Evolutionary conservation across 2,113 vertebrate genomes (phyloP).

Genomic region (Turnix velox): DNA sequence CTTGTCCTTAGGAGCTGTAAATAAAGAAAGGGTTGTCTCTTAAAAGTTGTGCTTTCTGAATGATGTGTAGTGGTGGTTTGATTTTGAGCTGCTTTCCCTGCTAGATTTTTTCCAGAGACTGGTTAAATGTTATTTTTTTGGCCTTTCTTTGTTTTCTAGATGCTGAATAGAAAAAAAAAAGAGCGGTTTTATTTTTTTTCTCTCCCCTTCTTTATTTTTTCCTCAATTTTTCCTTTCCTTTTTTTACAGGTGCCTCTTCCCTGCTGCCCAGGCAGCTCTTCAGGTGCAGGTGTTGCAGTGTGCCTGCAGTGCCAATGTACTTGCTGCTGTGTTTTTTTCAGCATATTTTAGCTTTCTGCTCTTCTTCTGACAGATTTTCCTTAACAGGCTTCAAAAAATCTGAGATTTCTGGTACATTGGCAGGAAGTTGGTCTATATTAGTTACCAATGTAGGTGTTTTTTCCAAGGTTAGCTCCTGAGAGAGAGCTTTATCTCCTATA

Average conservation of each 20-base stretch:
- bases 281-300: too few species aligned
- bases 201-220: background rate
- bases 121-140: background rate
- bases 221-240: background rate
- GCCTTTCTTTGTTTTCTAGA: background rate
- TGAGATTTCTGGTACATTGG: background rate
- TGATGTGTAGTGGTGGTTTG: background rate
- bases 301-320: background rate
- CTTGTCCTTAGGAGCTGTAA: background rate
- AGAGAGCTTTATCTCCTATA: background rate
- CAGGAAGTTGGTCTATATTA: background rate
- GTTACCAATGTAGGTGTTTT: background rate
- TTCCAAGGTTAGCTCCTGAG: background rate
- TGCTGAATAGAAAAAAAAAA: background rate
- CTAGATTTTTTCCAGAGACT: background rate
- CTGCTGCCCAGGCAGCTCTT: background rate
- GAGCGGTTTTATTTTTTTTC: background rate
- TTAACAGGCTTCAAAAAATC: background rate
- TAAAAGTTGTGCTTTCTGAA: background rate
- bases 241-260: background rate
- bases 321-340: rapidly evolving
- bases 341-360: background rate
- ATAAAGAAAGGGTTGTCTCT: background rate
- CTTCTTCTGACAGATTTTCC: background rate
- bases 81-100: background rate